These are phyloP conservation scores for Propsilocerus akamusi DNA, from an alignment of 1,140 invertebrate genomes.

Conservation along the genomic window DNA sequence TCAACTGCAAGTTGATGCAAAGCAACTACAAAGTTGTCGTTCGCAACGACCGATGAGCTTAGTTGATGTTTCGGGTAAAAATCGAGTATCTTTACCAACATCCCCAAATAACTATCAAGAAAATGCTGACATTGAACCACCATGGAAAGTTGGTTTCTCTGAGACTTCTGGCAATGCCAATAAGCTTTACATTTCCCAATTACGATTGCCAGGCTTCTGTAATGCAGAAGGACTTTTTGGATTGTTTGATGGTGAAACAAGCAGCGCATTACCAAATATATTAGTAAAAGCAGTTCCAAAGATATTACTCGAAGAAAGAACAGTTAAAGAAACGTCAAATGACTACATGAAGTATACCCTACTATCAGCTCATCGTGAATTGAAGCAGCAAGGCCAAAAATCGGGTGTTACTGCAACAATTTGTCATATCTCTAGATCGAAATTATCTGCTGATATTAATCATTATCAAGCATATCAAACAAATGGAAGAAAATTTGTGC, in stretches of 20 bases:
- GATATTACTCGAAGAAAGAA: slow-evolving; percentile 54
- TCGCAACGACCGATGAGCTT: slow-evolving; percentile 59
- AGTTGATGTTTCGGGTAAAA: slow-evolving; percentile 64
- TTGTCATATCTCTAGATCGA: slow-evolving; percentile 44
- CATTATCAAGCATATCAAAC: slow-evolving; percentile 22
- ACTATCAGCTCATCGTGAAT: slow-evolving; percentile 50
- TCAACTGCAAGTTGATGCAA: slow-evolving; percentile 58
- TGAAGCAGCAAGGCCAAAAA: slow-evolving; percentile 48
- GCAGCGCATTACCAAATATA: slow-evolving; percentile 41
- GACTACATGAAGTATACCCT: slow-evolving; percentile 73
- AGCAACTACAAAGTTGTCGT: slow-evolving; percentile 58
- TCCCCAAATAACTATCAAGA: slow-evolving; percentile 33
- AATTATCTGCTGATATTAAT: slow-evolving; percentile 25
- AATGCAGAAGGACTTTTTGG: slow-evolving; percentile 62
- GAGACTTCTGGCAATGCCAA: slow-evolving; percentile 58
- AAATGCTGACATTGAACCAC: slow-evolving; percentile 32
- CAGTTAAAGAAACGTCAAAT: slow-evolving; percentile 53
- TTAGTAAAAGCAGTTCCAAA: slow-evolving; percentile 55
- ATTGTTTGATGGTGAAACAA: slow-evolving; percentile 58
- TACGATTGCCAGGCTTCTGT: slow-evolving; percentile 54
- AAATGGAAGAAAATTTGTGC: slow-evolving; percentile 30
- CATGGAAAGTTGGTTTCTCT: slow-evolving; percentile 65
- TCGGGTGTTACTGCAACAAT: slow-evolving; percentile 49
- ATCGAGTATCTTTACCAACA: slow-evolving; percentile 40
- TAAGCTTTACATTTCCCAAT: slow-evolving; percentile 52